phyloP scores from a whole-genome alignment of 2,888 invertebrate species.

The Thera britannica region DNA sequence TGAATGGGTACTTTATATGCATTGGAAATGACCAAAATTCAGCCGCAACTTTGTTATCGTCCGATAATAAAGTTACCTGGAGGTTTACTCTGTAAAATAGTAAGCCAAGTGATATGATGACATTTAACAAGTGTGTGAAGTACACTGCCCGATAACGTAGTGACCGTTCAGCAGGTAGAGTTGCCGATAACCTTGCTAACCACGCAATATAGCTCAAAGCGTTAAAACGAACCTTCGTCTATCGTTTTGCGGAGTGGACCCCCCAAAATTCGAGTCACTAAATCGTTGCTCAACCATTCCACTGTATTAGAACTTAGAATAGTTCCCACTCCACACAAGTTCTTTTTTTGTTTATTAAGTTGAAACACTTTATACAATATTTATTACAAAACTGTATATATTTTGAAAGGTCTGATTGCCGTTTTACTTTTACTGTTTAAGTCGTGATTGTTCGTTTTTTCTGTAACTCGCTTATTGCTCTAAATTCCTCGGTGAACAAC shows the following conservation, averaged over 20 bases:
- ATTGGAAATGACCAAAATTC: slow-evolving; percentile 25
- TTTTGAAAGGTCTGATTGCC: too few species aligned
- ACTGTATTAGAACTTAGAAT: not conserved
- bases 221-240: not conserved
- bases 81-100: not conserved
- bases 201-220: not conserved
- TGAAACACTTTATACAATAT: too few species aligned
- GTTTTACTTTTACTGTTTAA: too few species aligned
- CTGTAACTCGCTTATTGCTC: too few species aligned
- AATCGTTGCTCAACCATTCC: slow-evolving; percentile 9
- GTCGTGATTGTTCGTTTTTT: too few species aligned
- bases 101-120: not conserved
- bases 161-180: not conserved
- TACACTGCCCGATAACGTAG: not conserved
- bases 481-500: too few species aligned
- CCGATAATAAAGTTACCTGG: slow-evolving; percentile 19
- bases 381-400: too few species aligned
- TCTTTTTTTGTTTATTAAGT: too few species aligned
- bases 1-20: slow-evolving; percentile 27
- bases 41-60: slow-evolving; percentile 19
- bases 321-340: too few species aligned
- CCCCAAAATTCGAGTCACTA: slow-evolving; percentile 1
- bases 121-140: not conserved
- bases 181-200: not conserved
- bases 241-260: not conserved